phyloP scores from a whole-genome alignment of 2,113 vertebrate genomes.

The Hylia prasina region DNA sequence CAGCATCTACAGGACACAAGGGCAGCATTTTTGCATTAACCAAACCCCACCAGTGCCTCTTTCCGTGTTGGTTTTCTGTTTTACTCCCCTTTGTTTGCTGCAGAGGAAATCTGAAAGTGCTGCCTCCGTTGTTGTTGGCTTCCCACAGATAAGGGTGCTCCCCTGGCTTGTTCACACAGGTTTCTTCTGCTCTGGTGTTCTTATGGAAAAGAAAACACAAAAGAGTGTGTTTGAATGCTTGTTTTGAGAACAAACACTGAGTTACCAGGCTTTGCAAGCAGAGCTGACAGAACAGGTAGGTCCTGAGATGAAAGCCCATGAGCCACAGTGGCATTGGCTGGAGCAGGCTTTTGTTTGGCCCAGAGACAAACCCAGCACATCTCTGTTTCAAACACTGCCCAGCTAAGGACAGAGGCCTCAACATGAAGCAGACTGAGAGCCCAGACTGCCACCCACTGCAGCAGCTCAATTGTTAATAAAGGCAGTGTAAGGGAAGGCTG shows the following conservation, averaged over 20 bases:
- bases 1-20: neutral
- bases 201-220: neutral
- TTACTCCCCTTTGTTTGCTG: neutral
- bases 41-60: neutral
- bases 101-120: neutral
- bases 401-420: neutral
- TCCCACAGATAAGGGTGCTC: neutral
- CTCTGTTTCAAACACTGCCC: neutral
- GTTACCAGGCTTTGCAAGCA: neutral
- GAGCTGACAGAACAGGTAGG: neutral
- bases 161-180: neutral
- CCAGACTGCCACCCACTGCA: neutral
- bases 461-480: neutral
- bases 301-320: neutral
- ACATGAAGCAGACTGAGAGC: neutral
- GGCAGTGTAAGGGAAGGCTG: neutral
- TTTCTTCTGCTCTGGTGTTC: neutral
- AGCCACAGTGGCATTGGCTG: neutral
- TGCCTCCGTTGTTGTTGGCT: neutral
- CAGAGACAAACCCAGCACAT: neutral
- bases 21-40: neutral
- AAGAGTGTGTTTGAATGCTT: neutral
- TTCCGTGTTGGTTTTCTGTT: neutral
- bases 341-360: neutral
- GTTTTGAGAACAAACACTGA: conserved; percentile 21